Conservation (phyloP, 1,140 invertebrate species). For the Listronotus bonariensis region DNA sequence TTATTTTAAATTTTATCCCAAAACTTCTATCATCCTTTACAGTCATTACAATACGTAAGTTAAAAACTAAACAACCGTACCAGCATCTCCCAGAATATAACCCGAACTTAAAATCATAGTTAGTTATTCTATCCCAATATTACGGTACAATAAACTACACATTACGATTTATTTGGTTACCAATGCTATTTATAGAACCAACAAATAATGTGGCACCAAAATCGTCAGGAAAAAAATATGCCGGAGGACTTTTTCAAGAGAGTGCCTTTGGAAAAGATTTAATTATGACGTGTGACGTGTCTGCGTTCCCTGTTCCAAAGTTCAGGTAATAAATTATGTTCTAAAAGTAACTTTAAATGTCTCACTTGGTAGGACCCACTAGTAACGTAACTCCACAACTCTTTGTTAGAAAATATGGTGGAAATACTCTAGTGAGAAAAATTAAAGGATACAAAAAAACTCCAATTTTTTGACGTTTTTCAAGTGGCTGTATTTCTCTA, state of each 20-base stretch:
- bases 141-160: too few species aligned
- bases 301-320: slow-evolving; percentile 69
- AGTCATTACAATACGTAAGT: too few species aligned
- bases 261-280: slow-evolving; percentile 65
- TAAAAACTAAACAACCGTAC: too few species aligned
- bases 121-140: too few species aligned
- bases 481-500: too few species aligned
- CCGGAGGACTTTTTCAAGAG: slow-evolving; percentile 70
- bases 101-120: too few species aligned
- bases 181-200: slow-evolving; percentile 54
- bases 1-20: too few species aligned
- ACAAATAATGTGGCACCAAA: slow-evolving; percentile 60
- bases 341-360: slow-evolving; percentile 3
- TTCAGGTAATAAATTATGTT: slow-evolving; percentile 63
- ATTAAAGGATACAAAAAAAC: too few species aligned
- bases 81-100: too few species aligned
- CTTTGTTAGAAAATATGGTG: slow-evolving; percentile 63
- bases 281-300: slow-evolving; percentile 67
- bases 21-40: too few species aligned
- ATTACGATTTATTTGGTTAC: not conserved
- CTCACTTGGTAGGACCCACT: slow-evolving; percentile 63
- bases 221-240: slow-evolving; percentile 67
- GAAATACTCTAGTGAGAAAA: too few species aligned
- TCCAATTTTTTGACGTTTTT: too few species aligned
- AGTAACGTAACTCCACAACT: slow-evolving; percentile 70